Conservation (phyloP, 1,140 invertebrate species). For the Akabosia matsudoensis region DNA sequence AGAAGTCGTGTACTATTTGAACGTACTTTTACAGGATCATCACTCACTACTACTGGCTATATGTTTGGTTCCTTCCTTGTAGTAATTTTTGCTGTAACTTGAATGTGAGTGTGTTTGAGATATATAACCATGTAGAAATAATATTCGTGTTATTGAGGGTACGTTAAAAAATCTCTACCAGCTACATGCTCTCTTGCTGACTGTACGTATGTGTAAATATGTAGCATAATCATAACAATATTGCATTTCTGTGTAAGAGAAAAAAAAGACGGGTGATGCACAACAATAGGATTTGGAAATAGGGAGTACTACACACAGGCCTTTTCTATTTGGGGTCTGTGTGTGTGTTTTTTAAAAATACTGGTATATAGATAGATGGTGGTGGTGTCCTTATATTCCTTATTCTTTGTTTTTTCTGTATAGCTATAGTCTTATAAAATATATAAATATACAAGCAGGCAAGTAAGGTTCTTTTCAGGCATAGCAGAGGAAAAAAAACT, state of each 20-base stretch:
- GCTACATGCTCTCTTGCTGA: neutral
- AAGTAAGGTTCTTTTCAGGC: too few relatives aligned
- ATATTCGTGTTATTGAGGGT: too few relatives aligned
- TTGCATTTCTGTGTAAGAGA: neutral
- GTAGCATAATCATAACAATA: neutral
- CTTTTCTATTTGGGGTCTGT: too few relatives aligned
- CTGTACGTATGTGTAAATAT: neutral
- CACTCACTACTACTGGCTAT: neutral
- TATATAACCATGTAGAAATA: neutral
- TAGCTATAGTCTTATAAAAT: too few relatives aligned
- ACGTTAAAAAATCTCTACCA: too few relatives aligned
- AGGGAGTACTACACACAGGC: too few relatives aligned
- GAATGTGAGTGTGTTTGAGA: too few relatives aligned
- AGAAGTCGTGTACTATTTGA: neutral
- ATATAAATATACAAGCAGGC: too few relatives aligned
- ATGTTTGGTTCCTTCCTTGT: too few relatives aligned
- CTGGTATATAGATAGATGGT: too few relatives aligned
- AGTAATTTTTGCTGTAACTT: too few relatives aligned
- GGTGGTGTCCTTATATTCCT: neutral
- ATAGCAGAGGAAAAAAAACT: neutral
- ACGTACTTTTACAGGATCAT: neutral
- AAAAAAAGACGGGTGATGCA: neutral
- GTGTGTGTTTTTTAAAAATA: too few relatives aligned
- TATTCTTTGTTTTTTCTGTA: neutral
- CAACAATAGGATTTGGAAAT: neutral